Conservation (phyloP, 1,140 invertebrate genomes). For the Zophobas atratus region DNA sequence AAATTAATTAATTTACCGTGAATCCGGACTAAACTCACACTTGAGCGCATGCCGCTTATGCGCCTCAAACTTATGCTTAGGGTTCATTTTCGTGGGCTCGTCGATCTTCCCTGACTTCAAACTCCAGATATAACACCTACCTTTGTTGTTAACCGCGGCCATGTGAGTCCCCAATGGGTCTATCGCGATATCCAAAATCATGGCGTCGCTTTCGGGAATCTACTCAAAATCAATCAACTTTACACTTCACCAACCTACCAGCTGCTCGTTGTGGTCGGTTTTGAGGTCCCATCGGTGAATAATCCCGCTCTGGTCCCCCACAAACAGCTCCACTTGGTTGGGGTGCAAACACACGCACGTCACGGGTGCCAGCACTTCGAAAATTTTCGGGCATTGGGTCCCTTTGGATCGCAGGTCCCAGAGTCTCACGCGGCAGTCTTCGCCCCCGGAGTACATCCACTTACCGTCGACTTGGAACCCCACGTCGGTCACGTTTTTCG, state of each 20-base stretch:
- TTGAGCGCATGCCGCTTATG: conserved; percentile 92
- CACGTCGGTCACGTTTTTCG: conserved; percentile 93
- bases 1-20: conserved; percentile 77
- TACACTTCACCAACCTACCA: conserved; percentile 76
- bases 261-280: conserved; percentile 91
- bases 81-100: conserved; percentile 82
- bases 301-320: conserved; percentile 94
- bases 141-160: conserved; percentile 96
- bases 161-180: conserved; percentile 88
- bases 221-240: too few species aligned
- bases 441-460: conserved; percentile 99
- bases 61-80: conserved; percentile 85
- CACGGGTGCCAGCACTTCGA: conserved; percentile 91
- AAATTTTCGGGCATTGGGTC: conserved; percentile 89
- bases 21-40: conserved; percentile 97
- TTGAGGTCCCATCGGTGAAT: conserved; percentile 96
- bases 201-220: conserved; percentile 93
- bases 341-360: conserved; percentile 96
- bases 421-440: conserved; percentile 93
- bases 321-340: conserved; percentile 95
- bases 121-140: conserved; percentile 92
- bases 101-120: conserved; percentile 70
- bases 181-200: conserved; percentile 90
- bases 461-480: conserved; percentile 95
- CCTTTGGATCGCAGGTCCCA: conserved; percentile 92